A percentile compares a stretch with the other conserved stretches of the same genome.
These are phyloP conservation scores for Palloptera scutellata DNA, from an alignment of 2,888 invertebrate genomes.

Conservation along the genomic window DNA sequence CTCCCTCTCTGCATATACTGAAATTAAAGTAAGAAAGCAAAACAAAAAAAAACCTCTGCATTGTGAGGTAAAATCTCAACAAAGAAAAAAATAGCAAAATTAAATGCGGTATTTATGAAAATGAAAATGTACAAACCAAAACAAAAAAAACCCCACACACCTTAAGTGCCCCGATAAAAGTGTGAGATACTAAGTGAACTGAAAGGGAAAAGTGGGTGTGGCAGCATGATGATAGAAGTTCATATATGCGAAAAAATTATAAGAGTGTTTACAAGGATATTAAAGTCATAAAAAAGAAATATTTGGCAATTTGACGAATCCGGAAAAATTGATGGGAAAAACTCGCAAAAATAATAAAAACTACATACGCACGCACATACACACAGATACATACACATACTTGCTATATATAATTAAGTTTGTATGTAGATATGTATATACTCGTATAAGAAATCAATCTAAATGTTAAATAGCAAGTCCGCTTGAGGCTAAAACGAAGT, in stretches of 20 bases:
- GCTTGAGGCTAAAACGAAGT: conserved; percentile 10
- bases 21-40: not conserved
- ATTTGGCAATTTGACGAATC: conserved; percentile 13
- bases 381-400: not conserved
- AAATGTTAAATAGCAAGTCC: conserved; percentile 28
- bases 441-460: conserved; percentile 16
- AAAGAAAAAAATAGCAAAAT: conserved; percentile 14
- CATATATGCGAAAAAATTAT: not conserved
- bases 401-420: not conserved
- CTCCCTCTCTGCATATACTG: not conserved
- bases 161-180: not conserved
- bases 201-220: not conserved
- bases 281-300: conserved; percentile 24
- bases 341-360: not conserved
- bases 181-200: not conserved
- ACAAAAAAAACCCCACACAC: not conserved
- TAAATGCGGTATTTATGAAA: not conserved
- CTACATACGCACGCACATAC: not conserved
- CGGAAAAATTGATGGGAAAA: not conserved
- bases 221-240: not conserved
- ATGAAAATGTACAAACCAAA: not conserved
- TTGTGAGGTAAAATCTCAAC: conserved; percentile 11
- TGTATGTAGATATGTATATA: not conserved
- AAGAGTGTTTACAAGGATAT: conserved; percentile 5
- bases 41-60: not conserved